phyloP scores from a whole-genome alignment of 1,140 invertebrate genomes.

The Himalopsyche phryganea region DNA sequence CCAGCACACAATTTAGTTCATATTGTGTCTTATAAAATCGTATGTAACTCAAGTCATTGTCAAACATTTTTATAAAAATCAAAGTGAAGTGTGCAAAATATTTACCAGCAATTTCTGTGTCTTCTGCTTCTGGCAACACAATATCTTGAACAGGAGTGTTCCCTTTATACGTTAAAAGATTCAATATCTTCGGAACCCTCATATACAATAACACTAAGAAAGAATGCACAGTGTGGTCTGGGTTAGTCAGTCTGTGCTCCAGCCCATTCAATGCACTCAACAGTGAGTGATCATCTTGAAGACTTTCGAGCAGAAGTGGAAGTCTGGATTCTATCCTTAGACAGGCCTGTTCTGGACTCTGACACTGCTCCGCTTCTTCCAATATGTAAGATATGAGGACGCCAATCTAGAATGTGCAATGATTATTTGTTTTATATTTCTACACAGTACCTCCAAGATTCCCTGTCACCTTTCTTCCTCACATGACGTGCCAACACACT shows the following conservation, averaged over 20 bases:
- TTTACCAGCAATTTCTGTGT: constrained; percentile 23
- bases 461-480: too few species aligned
- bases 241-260: constrained; percentile 37
- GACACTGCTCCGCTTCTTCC: constrained; percentile 60
- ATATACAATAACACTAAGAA: constrained; percentile 61
- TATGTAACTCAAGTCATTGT: too few species aligned
- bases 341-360: constrained; percentile 39
- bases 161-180: constrained; percentile 40
- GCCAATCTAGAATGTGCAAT: constrained; percentile 42
- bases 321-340: constrained; percentile 63
- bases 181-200: constrained; percentile 51
- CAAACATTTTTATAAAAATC: too few species aligned
- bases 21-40: too few species aligned
- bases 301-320: constrained; percentile 66
- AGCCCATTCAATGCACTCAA: constrained; percentile 51
- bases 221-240: constrained; percentile 40
- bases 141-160: constrained; percentile 35
- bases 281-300: constrained; percentile 55
- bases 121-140: constrained; percentile 17
- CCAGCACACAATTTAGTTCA: too few species aligned
- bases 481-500: too few species aligned
- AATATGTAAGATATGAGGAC: constrained; percentile 74
- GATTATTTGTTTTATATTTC: neutral
- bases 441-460: too few species aligned
- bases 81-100: too few species aligned